Conservation (phyloP, 2,888 invertebrate species). For the Platycheirus albimanus region DNA sequence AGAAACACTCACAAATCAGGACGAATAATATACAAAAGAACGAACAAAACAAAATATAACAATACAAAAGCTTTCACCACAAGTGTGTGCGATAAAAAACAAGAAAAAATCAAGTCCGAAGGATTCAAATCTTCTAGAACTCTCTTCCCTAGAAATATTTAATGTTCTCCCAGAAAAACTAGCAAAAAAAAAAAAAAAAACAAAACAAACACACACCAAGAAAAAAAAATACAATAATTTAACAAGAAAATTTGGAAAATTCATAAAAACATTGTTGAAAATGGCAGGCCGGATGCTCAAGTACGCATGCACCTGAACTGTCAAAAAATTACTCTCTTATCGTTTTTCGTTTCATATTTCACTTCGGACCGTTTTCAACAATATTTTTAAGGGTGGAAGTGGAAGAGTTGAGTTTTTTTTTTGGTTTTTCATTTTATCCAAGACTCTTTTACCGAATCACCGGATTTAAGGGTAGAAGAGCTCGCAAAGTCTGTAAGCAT, state of each 20-base stretch:
- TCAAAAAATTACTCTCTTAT: conserved; percentile 13
- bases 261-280: conserved; percentile 36
- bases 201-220: conserved; percentile 30
- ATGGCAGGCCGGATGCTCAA: conserved; percentile 1
- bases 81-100: background rate
- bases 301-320: conserved; percentile 51
- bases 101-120: background rate
- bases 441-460: conserved; percentile 8
- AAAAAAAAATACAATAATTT: conserved; percentile 15
- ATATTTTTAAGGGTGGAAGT: conserved; percentile 13
- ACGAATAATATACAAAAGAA: background rate
- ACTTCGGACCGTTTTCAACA: conserved; percentile 3
- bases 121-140: conserved; percentile 5
- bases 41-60: background rate
- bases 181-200: conserved; percentile 13
- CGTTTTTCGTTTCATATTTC: conserved; percentile 15
- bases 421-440: background rate
- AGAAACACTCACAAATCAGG: background rate
- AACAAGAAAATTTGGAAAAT: conserved; percentile 1
- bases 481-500: conserved; percentile 16
- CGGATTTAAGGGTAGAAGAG: conserved; percentile 46
- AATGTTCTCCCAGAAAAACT: background rate
- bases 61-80: conserved; percentile 24
- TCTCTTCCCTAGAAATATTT: background rate
- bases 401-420: conserved; percentile 30